These are phyloP conservation scores for Notocelia uddmanniana DNA, from an alignment of 2,888 invertebrate genomes.

Conservation along the genomic window DNA sequence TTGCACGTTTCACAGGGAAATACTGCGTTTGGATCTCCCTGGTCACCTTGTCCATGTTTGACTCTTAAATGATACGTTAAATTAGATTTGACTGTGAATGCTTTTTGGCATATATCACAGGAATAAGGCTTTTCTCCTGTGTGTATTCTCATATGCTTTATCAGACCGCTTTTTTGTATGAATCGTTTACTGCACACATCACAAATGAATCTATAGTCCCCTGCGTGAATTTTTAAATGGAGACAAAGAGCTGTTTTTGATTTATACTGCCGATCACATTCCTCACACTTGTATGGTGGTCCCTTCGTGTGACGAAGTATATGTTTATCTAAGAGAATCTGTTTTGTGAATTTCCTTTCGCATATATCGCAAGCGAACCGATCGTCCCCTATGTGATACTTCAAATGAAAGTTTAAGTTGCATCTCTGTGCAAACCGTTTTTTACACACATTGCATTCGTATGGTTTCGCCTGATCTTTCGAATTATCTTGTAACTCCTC, in stretches of 20 bases:
- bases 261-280: background rate
- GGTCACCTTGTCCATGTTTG: background rate
- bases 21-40: background rate
- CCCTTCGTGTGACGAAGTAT: constrained; percentile 4
- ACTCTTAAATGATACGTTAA: background rate
- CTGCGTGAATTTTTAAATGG: constrained; percentile 4
- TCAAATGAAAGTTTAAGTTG: background rate
- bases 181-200: background rate
- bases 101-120: constrained; percentile 4
- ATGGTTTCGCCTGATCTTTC: background rate
- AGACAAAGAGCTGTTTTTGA: background rate
- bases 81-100: background rate
- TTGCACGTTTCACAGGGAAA: background rate
- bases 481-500: background rate
- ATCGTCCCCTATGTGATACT: background rate
- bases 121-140: background rate
- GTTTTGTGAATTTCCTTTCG: constrained; percentile 4
- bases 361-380: background rate
- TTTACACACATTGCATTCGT: background rate
- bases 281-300: background rate
- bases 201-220: constrained; percentile 1
- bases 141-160: background rate
- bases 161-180: background rate
- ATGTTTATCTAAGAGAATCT: constrained; percentile 1
- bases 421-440: background rate